Percentiles rank a stretch among this genome's conserved stretches.
Conservation (phyloP, 2,797 vertebrate genomes). For the Carduelis carduelis region DNA sequence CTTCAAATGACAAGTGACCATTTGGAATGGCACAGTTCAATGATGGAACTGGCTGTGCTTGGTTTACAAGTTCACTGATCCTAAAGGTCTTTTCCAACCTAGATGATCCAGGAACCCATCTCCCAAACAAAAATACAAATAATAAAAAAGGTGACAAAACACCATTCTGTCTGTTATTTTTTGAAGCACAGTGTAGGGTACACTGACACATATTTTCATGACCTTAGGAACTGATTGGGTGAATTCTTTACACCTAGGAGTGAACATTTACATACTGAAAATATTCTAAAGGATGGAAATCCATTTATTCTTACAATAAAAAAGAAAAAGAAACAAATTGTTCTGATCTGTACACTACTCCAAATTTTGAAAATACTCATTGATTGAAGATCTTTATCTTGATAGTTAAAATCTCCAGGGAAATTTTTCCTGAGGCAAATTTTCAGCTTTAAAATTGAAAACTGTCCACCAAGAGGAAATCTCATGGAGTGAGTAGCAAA, state of each 20-base stretch:
- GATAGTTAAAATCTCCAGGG: not conserved
- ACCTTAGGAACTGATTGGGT: not conserved
- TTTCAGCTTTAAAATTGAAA: not conserved
- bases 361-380: not conserved
- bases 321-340: not conserved
- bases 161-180: not conserved
- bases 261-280: not conserved
- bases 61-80: not conserved
- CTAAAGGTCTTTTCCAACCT: not conserved
- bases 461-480: not conserved
- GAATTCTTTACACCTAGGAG: not conserved
- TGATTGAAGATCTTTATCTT: not conserved
- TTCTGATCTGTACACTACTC: not conserved
- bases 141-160: not conserved
- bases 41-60: not conserved
- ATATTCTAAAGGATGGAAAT: not conserved
- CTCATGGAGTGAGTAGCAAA: not conserved
- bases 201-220: not conserved
- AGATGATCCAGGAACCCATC: not conserved
- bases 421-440: not conserved
- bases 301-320: not conserved
- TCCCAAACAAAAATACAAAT: not conserved
- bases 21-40: not conserved
- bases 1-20: not conserved
- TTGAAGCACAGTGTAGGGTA: not conserved